Base-by-base conservation (phyloP, 1,140 invertebrate species). In the Mycetomoellerius zeteki region DNA sequence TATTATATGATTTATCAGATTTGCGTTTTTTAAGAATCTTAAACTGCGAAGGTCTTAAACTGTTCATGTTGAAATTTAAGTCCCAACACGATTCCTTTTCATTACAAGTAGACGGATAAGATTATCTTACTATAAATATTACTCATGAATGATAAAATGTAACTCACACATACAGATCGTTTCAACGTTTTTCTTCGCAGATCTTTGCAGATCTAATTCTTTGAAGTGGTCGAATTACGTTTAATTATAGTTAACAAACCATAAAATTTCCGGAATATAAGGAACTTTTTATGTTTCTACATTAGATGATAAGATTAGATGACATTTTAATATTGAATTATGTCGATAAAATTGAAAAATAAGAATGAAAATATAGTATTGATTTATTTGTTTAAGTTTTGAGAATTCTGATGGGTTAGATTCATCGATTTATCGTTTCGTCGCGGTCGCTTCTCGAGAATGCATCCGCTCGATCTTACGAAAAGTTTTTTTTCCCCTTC, bases 401-500 rank as follows among this genome's bases (percentile, higher is more conserved):
- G 65, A 47, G n/a, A 69, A 47, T 12, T 67, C 27, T 14, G 5
- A 43, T 37, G 19, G 19, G 16, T 54, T 27, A 54, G 6, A 30
- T 73, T 54, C 16, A 16, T 73, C 54, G 58, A 78, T 65, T 30
- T 37, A 24, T 52, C 43, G n/a, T n/a, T 37, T 47, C 65, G 14
- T 60, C 56, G 33, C 33, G 2, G 7, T 43, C 56, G 16, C 30
- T 67, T 16, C 14, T 71, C 50, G n/a, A n/a, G 43, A 50, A 64
- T 24, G 19, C 75, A 77, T 62, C 37, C 37, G 33, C 8, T 47
- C 37, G 21, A 37, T 60, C 33, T 21, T n/a, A 7, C 43, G n/a
- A 52, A 67, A 80, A 37, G 27, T 2, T 54, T n/a, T n/a, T 65
- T 65, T 67, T 67, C 54, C 33, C 47, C 43, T 47, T 47, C 62